Evolutionary conservation across 2,797 vertebrate species (phyloP), one percentile per base, ranked within the genome.

Genomic region (Australoheros facetus): DNA sequence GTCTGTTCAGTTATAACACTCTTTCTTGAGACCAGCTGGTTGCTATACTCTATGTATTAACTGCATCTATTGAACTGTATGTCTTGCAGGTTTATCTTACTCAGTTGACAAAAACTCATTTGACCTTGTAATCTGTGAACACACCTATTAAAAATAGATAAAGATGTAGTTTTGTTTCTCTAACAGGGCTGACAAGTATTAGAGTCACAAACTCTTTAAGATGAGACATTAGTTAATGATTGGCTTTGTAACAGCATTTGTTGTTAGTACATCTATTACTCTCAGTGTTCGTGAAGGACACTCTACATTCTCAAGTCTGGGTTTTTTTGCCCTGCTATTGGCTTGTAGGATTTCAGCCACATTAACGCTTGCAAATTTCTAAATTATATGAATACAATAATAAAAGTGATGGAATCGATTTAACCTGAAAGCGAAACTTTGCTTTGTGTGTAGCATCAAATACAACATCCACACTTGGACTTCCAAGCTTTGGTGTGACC

Each of bases 401-500:
- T 54, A 21, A 21, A n/a, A 21, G n/a, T 54, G 19, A 54, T 54
- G 53, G 9, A 54, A 21, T n/a, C 2, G 2, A 39, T 77, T n/a
- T 7, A 45, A 51, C 45, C 53, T 77, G 21, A 62, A 72, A 53
- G 59, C 69, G 19, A 55, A 51, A 78, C 57, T 71, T 4, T 30
- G 32, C 56, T 56, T 45, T 5, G 16, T 7, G 32, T 69, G 62
- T 11, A 56, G 54, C 28, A 75, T 75, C 53, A 69, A 64, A 58
- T 56, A 56, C 78, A 69, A 28, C 32, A 53, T 69, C 45, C 54
- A 53, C 45, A 69, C 53, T 76, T 26, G 34, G 12, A 48, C 19
- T 4, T 57, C 53, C 21, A 66, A 48, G 70, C 34, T 69, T 28
- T 69, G 26, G 64, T 32, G 70, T 90, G 76, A 84, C 71, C 69